Evolutionary conservation across 2,113 vertebrate genomes (phyloP).

Genomic region (Ailuropoda melanoleuca): DNA sequence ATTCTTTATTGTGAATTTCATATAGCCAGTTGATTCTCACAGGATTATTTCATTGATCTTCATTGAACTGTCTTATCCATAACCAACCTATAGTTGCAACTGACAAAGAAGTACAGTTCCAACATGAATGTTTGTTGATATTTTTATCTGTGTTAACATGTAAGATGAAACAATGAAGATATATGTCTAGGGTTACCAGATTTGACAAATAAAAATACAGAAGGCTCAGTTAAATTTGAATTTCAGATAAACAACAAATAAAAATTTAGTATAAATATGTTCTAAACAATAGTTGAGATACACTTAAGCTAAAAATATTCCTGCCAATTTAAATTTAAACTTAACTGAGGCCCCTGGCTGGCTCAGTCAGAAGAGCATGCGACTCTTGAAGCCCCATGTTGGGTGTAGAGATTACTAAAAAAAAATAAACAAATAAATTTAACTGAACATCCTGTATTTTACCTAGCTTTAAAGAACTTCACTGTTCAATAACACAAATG

Average conservation of each 20-base stretch:
- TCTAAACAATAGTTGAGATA: neutral
- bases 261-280: neutral
- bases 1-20: neutral
- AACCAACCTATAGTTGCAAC: neutral
- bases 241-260: neutral
- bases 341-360: neutral
- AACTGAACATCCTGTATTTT: neutral
- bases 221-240: neutral
- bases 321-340: neutral
- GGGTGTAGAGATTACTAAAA: neutral
- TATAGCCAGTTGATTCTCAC: neutral
- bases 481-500: neutral
- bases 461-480: neutral
- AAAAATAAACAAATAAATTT: neutral
- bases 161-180: neutral
- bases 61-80: neutral
- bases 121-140: neutral
- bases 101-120: neutral
- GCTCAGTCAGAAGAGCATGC: neutral
- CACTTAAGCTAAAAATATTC: neutral
- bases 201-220: neutral
- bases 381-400: neutral
- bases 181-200: neutral
- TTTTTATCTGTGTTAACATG: slow-evolving; percentile 22
- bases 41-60: neutral